Evolutionary conservation across 2,113 vertebrate genomes (phyloP).

Genomic region (Patagioenas fasciata): DNA sequence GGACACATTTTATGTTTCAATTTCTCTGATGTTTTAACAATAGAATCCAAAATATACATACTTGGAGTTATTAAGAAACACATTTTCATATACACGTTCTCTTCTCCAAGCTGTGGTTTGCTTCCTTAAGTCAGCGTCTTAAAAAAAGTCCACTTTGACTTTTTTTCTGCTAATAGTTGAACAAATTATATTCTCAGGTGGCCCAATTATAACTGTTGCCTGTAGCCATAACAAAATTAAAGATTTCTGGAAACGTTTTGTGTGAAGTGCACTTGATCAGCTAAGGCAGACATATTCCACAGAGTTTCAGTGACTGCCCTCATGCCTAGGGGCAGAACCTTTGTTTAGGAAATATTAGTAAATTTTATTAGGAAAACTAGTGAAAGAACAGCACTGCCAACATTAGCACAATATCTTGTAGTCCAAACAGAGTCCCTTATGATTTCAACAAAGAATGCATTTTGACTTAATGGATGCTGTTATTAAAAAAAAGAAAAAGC

Average conservation of each 20-base stretch:
- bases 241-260: constrained; percentile 68
- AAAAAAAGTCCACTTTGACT: constrained; percentile 31
- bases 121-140: constrained; percentile 30
- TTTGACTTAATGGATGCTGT: background rate
- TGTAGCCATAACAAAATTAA: constrained; percentile 68
- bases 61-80: background rate
- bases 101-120: background rate
- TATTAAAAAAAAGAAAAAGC: background rate
- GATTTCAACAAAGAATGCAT: background rate
- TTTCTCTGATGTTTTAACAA: background rate
- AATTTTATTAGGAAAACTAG: no score
- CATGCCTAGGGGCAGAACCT: constrained; percentile 51
- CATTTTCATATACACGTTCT: background rate
- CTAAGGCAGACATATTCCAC: constrained; percentile 59
- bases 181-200: constrained; percentile 69
- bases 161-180: constrained; percentile 50
- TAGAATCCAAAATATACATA: background rate
- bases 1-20: background rate
- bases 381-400: constrained; percentile 24
- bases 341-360: constrained; percentile 5
- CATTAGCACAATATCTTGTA: constrained; percentile 26
- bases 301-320: constrained; percentile 56
- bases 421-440: background rate
- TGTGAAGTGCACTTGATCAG: constrained; percentile 64
- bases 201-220: constrained; percentile 72